Conservation (phyloP, 2,888 invertebrate genomes). For the Lasioglossum lativentre region DNA sequence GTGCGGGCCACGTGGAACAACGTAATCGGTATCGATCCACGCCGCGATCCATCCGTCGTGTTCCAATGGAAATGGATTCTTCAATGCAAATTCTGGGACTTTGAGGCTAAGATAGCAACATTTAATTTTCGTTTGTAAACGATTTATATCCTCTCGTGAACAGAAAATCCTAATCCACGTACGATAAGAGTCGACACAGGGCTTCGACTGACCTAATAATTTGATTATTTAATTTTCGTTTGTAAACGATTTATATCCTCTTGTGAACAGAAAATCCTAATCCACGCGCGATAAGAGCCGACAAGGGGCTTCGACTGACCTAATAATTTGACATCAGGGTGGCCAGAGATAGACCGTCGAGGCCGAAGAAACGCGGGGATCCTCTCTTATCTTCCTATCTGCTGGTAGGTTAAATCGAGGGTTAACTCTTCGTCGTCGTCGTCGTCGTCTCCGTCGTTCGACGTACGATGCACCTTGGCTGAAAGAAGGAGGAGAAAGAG, state of each 20-base stretch:
- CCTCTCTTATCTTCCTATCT: constrained; percentile 65
- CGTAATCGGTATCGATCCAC: neutral
- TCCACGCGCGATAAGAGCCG: neutral
- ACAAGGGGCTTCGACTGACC: neutral
- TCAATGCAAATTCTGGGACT: neutral
- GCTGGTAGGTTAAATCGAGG: constrained; percentile 70
- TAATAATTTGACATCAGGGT: constrained; percentile 15
- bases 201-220: neutral
- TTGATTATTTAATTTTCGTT: neutral
- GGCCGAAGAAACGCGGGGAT: constrained; percentile 37
- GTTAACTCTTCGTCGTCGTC: constrained; percentile 61
- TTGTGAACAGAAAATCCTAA: too few species aligned
- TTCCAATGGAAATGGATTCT: neutral
- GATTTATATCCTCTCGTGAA: too few species aligned
- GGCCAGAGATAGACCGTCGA: constrained; percentile 24
- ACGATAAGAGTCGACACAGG: neutral
- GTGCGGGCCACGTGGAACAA: constrained; percentile 45
- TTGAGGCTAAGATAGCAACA: neutral
- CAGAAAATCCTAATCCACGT: too few species aligned
- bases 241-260: too few species aligned
- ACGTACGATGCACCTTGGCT: constrained; percentile 51
- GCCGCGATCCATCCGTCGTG: neutral
- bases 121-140: too few species aligned
- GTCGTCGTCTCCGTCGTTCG: constrained; percentile 47
- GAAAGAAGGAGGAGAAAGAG: constrained; percentile 40